Evolutionary conservation across 1,140 invertebrate genomes (phyloP), one percentile per base, ranked within the genome.

Genomic region (Cotesia chilonis): DNA sequence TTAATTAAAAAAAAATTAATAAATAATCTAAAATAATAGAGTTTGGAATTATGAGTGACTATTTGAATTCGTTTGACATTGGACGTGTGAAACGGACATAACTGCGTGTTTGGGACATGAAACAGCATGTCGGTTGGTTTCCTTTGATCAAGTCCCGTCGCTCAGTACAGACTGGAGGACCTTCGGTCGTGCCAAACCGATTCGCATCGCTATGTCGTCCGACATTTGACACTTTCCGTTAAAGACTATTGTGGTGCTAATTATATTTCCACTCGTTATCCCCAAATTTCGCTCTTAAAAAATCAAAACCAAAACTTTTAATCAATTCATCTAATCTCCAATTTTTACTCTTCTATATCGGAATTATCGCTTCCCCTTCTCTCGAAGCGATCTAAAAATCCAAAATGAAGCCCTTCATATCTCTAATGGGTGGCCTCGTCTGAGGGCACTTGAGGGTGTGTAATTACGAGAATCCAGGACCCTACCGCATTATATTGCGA

Each of bases 391-490:
- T 28, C 28, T 28, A 28, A 28, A 28, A 28, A 28, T 28, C 28
- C 28, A 28, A 28, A 28, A 28, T 28, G 28, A 28, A 28, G 28
- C 28, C 28, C 28, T 28, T 28, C 28, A 28, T 28, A 28, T 28
- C 28, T 28, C 6, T 86, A 85, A 85, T 86, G 85, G 85, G 82
- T 73, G 80, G 79, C 80, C 80, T 79, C 80, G 79, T 79, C 77
- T 78, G 73, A 85, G 81, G 80, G 80, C 76, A 81, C 84, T 87
- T 76, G 80, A 85, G 80, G 81, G 78, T 78, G 78, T 85, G 84
- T 87, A 87, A 87, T 87, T 87, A 84, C 84, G 85, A 83, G 82
- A 84, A 85, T 85, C 83, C 80, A 84, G 81, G 82, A 83, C 79
- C 83, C 83, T 75, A 83, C 78, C 80, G 79, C 81, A 82, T 84